A percentile compares a stretch with the other conserved stretches of the same genome.
These are phyloP conservation scores for Chaenocephalus aceratus DNA, from an alignment of 2,113 vertebrate species.

Conservation along the genomic window DNA sequence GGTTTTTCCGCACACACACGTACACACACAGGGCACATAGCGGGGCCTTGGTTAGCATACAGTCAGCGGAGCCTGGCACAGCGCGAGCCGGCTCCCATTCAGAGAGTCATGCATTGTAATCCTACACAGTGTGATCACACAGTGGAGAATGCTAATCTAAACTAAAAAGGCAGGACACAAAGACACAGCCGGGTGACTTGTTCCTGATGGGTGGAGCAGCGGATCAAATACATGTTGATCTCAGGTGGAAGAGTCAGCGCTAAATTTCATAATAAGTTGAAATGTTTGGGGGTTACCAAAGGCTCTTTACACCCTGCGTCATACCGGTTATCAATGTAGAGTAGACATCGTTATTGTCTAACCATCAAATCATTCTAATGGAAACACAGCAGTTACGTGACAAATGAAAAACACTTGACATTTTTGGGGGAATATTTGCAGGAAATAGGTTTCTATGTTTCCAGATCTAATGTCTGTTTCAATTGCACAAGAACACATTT, in stretches of 20 bases:
- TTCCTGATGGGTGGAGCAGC: conserved; percentile 36
- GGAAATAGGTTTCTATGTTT: not conserved
- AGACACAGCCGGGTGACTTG: conserved; percentile 50
- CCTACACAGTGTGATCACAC: conserved; percentile 73
- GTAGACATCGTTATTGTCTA: not conserved
- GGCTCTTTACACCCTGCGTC: conserved; percentile 24
- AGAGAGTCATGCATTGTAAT: conserved; percentile 75
- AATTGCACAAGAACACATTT: not conserved
- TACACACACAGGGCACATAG: conserved; percentile 29
- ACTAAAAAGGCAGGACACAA: conserved; percentile 55
- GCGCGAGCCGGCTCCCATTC: conserved; percentile 63
- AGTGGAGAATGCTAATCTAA: conserved; percentile 67
- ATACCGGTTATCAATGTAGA: not conserved
- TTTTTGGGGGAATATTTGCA: not conserved
- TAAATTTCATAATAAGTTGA: not conserved
- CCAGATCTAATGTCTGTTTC: conserved; percentile 2
- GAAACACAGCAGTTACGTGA: not conserved
- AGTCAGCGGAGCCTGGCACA: conserved; percentile 73
- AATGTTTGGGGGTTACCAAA: not conserved
- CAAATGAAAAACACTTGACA: not conserved
- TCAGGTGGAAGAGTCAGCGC: conserved; percentile 25
- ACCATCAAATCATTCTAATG: conserved; percentile 2
- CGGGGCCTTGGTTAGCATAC: conserved; percentile 47
- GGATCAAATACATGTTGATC: conserved; percentile 51
- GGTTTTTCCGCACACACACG: conserved; percentile 65